Conservation (phyloP, 2,113 vertebrate species). For the Cavia porcellus region DNA sequence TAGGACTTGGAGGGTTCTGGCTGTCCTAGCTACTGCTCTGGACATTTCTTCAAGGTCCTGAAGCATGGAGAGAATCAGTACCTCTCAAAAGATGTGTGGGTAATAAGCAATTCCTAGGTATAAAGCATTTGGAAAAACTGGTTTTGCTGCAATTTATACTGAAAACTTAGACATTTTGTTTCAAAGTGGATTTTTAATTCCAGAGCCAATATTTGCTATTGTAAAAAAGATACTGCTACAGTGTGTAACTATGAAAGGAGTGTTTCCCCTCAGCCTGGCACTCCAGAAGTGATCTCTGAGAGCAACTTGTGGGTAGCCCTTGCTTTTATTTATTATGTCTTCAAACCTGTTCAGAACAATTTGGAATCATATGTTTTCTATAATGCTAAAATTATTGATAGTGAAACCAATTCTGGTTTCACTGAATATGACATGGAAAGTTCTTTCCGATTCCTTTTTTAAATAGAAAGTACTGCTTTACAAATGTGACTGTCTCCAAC, state of each 20-base stretch:
- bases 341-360: neutral
- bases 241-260: neutral
- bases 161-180: neutral
- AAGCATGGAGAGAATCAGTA: neutral
- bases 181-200: conserved; percentile 21
- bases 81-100: neutral
- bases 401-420: neutral
- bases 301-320: neutral
- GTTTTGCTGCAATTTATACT: neutral
- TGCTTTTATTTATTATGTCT: neutral
- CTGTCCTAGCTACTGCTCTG: neutral
- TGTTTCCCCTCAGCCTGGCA: neutral
- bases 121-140: neutral
- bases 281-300: neutral
- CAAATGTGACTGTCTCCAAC: neutral
- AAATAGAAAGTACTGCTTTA: neutral
- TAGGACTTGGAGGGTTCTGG: neutral
- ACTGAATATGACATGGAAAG: neutral
- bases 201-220: neutral
- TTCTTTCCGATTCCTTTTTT: neutral
- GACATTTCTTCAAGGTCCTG: neutral
- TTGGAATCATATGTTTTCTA: neutral
- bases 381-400: neutral
- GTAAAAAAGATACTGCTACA: neutral
- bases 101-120: neutral